These are phyloP conservation scores for Chionoecetes opilio DNA, from an alignment of 1,140 invertebrate genomes.

Conservation along the genomic window DNA sequence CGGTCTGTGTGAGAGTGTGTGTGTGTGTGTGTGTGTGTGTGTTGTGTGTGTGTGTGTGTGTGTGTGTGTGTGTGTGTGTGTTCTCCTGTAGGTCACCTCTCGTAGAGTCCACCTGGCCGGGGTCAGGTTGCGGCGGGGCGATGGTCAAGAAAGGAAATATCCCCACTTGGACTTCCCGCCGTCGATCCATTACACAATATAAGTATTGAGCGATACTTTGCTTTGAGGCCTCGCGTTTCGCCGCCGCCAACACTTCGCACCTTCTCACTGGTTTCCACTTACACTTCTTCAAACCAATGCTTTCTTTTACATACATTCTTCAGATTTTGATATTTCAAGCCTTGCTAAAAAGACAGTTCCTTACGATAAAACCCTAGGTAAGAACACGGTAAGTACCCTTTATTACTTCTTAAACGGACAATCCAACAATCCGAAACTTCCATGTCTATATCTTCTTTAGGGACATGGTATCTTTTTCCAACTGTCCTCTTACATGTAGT, in stretches of 20 bases:
- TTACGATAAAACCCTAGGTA: background rate
- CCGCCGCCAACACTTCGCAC: slow-evolving; percentile 11
- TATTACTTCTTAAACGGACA: background rate
- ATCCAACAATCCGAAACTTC: background rate
- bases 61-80: slow-evolving; percentile 21
- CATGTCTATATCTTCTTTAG: too few relatives aligned
- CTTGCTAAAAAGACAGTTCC: background rate
- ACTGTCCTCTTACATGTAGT: too few relatives aligned
- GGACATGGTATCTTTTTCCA: too few relatives aligned
- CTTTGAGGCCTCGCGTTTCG: background rate
- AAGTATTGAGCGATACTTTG: background rate
- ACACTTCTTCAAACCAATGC: background rate
- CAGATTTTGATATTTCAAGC: background rate
- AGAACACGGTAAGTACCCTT: too few relatives aligned
- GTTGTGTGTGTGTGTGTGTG: background rate
- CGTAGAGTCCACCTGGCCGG: background rate
- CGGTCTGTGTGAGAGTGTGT: too few relatives aligned
- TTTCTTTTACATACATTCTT: background rate
- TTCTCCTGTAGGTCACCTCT: background rate
- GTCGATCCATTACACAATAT: background rate
- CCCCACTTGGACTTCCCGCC: background rate
- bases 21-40: too few relatives aligned
- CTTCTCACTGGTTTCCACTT: background rate
- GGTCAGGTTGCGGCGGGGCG: background rate
- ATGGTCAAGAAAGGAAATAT: background rate